These are phyloP conservation scores for Ailuropoda melanoleuca DNA, from an alignment of 2,113 vertebrate genomes.

Conservation along the genomic window DNA sequence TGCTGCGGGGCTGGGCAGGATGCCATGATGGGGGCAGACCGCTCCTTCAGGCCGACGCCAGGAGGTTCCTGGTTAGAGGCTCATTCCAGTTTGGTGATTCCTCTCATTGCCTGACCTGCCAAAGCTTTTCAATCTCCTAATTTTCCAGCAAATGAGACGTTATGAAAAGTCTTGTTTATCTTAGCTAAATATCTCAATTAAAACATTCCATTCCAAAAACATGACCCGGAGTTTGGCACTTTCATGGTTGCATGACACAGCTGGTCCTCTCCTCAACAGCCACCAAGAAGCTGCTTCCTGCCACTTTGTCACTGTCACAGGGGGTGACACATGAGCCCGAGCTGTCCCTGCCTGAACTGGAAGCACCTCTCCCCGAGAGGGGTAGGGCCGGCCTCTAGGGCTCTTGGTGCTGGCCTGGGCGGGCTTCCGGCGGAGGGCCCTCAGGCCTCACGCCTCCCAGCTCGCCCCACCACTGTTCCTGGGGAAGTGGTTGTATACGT, in stretches of 20 bases:
- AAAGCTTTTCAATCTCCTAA: background rate
- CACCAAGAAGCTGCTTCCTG: conserved; percentile 41
- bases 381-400: rapidly evolving
- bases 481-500: background rate
- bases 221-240: conserved; percentile 39
- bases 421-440: background rate
- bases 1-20: background rate
- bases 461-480: rapidly evolving
- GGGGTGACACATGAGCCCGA: background rate
- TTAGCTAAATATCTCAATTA: conserved; percentile 39
- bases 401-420: background rate
- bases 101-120: rapidly evolving
- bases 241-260: background rate
- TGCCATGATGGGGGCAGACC: too few species aligned
- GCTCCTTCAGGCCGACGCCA: rapidly evolving
- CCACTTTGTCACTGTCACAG: background rate
- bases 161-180: conserved; percentile 54
- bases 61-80: rapidly evolving
- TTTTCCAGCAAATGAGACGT: conserved; percentile 21
- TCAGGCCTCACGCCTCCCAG: rapidly evolving
- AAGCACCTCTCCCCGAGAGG: background rate
- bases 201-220: conserved; percentile 53
- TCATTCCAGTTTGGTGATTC: background rate
- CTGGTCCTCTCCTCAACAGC: background rate
- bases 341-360: background rate